A percentile compares a stretch with the other conserved stretches of the same genome.
Conservation (phyloP, 2,113 vertebrate species). For the Pyrgilauda ruficollis region DNA sequence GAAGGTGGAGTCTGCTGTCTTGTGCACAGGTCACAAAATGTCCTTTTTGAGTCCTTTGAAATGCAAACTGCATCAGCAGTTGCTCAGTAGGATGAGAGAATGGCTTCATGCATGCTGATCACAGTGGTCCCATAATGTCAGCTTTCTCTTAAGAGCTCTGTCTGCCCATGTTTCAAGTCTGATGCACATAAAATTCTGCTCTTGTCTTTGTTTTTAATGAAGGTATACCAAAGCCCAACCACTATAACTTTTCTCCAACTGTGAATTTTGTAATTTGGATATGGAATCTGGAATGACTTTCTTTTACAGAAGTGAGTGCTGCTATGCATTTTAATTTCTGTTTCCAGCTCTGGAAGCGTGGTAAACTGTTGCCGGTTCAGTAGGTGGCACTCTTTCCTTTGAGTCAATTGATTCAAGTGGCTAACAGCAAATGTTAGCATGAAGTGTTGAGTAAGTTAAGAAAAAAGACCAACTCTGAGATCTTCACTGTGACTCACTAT, state of each 20-base stretch:
- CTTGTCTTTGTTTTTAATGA: background rate
- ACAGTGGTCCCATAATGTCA: slow-evolving; percentile 56
- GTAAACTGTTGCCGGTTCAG: slow-evolving; percentile 39
- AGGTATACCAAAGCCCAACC: background rate
- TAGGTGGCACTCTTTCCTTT: slow-evolving; percentile 75
- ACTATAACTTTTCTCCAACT: background rate
- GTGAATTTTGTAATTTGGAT: background rate
- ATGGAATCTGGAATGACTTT: background rate
- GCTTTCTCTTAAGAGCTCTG: slow-evolving; percentile 19
- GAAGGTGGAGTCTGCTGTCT: background rate
- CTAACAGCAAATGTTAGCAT: background rate
- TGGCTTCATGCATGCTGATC: slow-evolving; percentile 70
- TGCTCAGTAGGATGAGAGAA: slow-evolving; percentile 51
- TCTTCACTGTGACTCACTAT: background rate
- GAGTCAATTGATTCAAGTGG: background rate
- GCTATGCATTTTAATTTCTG: background rate
- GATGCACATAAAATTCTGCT: background rate
- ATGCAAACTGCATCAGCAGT: slow-evolving; percentile 59
- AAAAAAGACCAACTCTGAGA: background rate
- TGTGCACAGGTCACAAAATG: slow-evolving; percentile 31
- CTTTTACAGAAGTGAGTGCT: background rate
- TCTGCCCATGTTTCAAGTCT: slow-evolving; percentile 5
- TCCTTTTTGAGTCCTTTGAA: slow-evolving; percentile 61
- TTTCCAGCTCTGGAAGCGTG: background rate
- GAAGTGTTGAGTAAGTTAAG: background rate